These are phyloP conservation scores for Nixonia krombeini DNA, from an alignment of 1,140 invertebrate species.

Conservation along the genomic window DNA sequence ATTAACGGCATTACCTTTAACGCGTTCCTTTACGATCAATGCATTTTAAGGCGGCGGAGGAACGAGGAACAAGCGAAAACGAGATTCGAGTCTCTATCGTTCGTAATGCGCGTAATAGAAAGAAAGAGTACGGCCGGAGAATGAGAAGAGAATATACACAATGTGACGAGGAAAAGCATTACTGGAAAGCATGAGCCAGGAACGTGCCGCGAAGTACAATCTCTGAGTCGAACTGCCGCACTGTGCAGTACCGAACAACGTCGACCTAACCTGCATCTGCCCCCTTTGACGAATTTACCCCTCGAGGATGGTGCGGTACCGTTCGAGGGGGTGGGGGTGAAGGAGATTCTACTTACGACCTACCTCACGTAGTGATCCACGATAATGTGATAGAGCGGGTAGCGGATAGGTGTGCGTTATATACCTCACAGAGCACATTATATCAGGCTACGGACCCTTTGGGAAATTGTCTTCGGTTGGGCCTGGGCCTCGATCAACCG, in stretches of 20 bases:
- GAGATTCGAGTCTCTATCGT: conserved; percentile 33
- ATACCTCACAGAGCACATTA: conserved; percentile 48
- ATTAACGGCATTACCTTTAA: conserved; percentile 15
- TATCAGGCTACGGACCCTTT: conserved; percentile 49
- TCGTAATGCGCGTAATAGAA: conserved; percentile 38
- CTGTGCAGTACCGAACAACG: conserved; percentile 28
- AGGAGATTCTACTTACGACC: conserved; percentile 32
- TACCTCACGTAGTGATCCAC: conserved; percentile 48
- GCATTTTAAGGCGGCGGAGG: conserved; percentile 8
- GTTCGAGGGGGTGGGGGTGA: conserved; percentile 17
- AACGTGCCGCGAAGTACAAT: conserved; percentile 46
- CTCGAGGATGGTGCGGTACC: conserved; percentile 12
- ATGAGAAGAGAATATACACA: conserved; percentile 24
- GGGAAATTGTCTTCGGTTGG: conserved; percentile 49
- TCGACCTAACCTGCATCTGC: conserved; percentile 27
- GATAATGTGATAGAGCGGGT: conserved; percentile 46
- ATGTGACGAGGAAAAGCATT: conserved; percentile 43
- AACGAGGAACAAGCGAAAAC: conserved; percentile 30
- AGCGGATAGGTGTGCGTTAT: conserved; percentile 45
- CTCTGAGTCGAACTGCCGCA: conserved; percentile 35
- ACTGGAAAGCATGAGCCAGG: conserved; percentile 18
- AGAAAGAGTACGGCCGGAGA: conserved; percentile 25
- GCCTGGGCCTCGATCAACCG: conserved; percentile 50
- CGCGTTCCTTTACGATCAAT: conserved; percentile 8
- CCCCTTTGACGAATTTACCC: conserved; percentile 43